Percentiles rank a stretch among this genome's conserved stretches.
These are phyloP conservation scores for Paraplagusia blochii DNA, from an alignment of 2,113 vertebrate genomes.

Conservation along the genomic window DNA sequence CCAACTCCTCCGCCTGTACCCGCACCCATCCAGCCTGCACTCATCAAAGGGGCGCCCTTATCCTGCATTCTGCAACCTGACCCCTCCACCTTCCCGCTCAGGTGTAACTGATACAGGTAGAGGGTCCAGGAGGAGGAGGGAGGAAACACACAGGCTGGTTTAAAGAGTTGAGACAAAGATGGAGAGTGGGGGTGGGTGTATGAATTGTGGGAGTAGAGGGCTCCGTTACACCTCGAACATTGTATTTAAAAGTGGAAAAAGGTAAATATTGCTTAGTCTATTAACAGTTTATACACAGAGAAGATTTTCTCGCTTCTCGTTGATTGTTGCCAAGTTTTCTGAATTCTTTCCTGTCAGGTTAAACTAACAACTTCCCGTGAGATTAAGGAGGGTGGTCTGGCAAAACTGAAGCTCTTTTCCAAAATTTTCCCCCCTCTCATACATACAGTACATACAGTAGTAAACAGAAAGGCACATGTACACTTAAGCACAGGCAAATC, in stretches of 20 bases:
- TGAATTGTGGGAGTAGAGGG: conserved; percentile 15
- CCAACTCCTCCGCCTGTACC: conserved; percentile 42
- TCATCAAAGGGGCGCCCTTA: conserved; percentile 74
- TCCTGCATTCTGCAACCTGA: conserved; percentile 67
- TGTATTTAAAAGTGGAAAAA: conserved; percentile 19
- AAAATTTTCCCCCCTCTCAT: conserved; percentile 12
- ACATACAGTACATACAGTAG: conserved; percentile 27
- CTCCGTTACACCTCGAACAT: conserved; percentile 13
- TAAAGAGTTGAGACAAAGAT: conserved; percentile 63
- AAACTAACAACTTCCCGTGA: conserved; percentile 89
- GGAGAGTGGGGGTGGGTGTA: conserved; percentile 1
- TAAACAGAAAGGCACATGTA: conserved; percentile 21
- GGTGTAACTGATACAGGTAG: conserved; percentile 81
- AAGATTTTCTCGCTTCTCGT: conserved; percentile 61
- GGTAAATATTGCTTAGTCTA: conserved; percentile 60
- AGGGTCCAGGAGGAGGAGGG: conserved; percentile 31
- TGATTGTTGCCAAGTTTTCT: conserved; percentile 77
- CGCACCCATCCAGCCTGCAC: conserved; percentile 40
- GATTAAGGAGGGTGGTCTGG: conserved; percentile 75
- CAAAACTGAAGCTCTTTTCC: conserved; percentile 60
- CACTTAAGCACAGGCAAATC: conserved; percentile 2
- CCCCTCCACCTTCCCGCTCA: conserved; percentile 59
- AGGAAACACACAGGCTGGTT: conserved; percentile 61
- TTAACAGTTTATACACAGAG: conserved; percentile 71
- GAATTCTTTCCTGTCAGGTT: conserved; percentile 83